Percentiles rank a stretch among this genome's conserved stretches.
phyloP scores from a whole-genome alignment of 2,797 vertebrate genomes.

The Poecilia wingei region DNA sequence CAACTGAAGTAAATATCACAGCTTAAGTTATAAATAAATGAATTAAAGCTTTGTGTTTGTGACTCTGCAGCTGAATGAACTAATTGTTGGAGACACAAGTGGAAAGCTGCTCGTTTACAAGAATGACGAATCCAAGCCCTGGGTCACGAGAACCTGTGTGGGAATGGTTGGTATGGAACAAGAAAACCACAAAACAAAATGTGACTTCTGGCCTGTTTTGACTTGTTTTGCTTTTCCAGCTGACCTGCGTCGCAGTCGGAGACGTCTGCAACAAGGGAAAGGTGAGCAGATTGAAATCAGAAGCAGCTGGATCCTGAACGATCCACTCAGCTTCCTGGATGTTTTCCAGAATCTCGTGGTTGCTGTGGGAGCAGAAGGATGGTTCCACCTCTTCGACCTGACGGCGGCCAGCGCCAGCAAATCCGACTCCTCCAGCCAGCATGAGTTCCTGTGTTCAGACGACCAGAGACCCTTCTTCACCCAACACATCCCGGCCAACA shows the following conservation, averaged over 20 bases:
- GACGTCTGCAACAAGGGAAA: slow-evolving; percentile 96
- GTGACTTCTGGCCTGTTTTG: background rate
- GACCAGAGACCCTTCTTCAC: slow-evolving; percentile 91
- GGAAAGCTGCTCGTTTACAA: slow-evolving; percentile 94
- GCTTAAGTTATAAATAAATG: background rate
- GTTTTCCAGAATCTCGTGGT: slow-evolving; percentile 90
- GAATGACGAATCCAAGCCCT: slow-evolving; percentile 92
- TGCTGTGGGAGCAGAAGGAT: slow-evolving; percentile 94
- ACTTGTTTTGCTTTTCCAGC: slow-evolving; percentile 76
- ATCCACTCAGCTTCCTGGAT: background rate
- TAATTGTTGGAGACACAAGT: slow-evolving; percentile 93
- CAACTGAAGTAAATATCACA: background rate
- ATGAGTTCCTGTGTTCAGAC: slow-evolving; percentile 81
- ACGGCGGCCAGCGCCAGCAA: slow-evolving; percentile 77
- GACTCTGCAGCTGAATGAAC: slow-evolving; percentile 87
- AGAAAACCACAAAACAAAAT: rapidly evolving
- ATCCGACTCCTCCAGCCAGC: slow-evolving; percentile 85
- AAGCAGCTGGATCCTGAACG: too few relatives aligned
- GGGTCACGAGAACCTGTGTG: slow-evolving; percentile 87
- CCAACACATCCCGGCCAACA: slow-evolving; percentile 98
- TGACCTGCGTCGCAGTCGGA: slow-evolving; percentile 94
- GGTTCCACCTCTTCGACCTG: slow-evolving; percentile 96
- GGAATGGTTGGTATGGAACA: slow-evolving; percentile 88
- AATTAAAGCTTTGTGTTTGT: background rate
- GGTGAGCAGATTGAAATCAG: slow-evolving; percentile 73